These are phyloP conservation scores for Tetramorium alpestre DNA, from an alignment of 1,140 invertebrate species.

Conservation along the genomic window DNA sequence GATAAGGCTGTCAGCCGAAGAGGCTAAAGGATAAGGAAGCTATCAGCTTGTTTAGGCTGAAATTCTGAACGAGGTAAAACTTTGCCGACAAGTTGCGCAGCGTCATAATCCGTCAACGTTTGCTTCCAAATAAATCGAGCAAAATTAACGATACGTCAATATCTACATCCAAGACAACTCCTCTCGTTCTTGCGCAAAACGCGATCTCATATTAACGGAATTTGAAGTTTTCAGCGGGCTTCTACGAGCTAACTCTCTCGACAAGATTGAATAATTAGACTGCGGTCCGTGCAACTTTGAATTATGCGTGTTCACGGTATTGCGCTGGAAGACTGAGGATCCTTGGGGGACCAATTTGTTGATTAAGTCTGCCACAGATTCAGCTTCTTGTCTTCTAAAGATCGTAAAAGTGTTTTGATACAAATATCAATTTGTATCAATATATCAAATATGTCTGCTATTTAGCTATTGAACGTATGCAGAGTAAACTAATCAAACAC, in stretches of 20 bases:
- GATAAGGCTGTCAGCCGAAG: conserved; percentile 76
- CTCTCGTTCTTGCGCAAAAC: conserved; percentile 47
- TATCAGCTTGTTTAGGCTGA: conserved; percentile 56
- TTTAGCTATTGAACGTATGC: not conserved
- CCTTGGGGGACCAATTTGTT: conserved; percentile 81
- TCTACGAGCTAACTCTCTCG: conserved; percentile 72
- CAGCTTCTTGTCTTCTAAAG: conserved; percentile 43
- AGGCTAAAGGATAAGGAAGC: conserved; percentile 68
- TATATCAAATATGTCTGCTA: not conserved
- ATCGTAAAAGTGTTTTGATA: not conserved
- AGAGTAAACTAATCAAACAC: not conserved
- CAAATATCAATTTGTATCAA: not conserved
- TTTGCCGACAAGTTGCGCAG: conserved; percentile 18
- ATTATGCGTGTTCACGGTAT: conserved; percentile 78
- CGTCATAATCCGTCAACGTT: conserved; percentile 30
- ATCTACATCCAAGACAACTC: not conserved
- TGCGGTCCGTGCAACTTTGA: conserved; percentile 82
- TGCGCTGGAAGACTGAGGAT: conserved; percentile 65
- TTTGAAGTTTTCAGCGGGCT: conserved; percentile 72
- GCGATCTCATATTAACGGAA: conserved; percentile 56
- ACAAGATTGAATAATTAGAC: conserved; percentile 84
- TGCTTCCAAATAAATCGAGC: conserved; percentile 28
- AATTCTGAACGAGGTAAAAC: conserved; percentile 73
- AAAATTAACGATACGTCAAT: conserved; percentile 29
- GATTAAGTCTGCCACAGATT: conserved; percentile 78